Conservation (phyloP, 2,888 invertebrate genomes). For the Margaritifera margaritifera region DNA sequence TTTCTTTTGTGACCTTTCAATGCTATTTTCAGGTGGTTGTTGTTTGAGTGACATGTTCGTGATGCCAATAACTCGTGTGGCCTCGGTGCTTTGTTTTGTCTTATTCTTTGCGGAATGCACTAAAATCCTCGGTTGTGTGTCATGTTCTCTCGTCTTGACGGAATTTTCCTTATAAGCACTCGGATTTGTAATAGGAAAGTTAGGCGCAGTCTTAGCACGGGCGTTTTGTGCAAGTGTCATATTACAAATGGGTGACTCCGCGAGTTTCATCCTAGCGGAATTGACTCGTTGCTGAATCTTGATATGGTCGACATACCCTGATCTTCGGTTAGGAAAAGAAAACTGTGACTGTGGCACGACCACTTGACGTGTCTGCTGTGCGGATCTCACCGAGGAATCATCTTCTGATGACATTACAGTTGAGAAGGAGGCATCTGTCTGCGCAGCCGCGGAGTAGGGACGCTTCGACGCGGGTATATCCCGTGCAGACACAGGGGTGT, state of each 20-base stretch:
- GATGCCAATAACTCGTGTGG: too few species aligned
- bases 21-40: too few species aligned
- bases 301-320: slow-evolving; percentile 50
- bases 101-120: too few species aligned
- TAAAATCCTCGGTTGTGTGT: neutral
- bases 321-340: slow-evolving; percentile 47
- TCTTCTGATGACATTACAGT: slow-evolving; percentile 5
- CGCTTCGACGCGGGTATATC: neutral
- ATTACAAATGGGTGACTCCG: slow-evolving; percentile 23
- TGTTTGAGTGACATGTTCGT: too few species aligned
- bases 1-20: slow-evolving; percentile 24
- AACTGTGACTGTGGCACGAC: neutral
- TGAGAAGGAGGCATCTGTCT: neutral
- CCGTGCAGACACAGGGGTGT: neutral
- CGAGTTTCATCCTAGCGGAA: slow-evolving; percentile 45
- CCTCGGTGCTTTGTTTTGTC: too few species aligned
- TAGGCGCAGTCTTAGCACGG: slow-evolving; percentile 36
- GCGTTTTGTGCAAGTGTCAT: slow-evolving; percentile 13
- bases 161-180: slow-evolving; percentile 11
- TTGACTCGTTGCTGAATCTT: slow-evolving; percentile 51
- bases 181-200: slow-evolving; percentile 39
- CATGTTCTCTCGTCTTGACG: slow-evolving; percentile 11
- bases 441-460: neutral
- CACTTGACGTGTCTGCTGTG: neutral
- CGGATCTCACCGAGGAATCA: slow-evolving; percentile 4